Evolutionary conservation across 2,113 vertebrate genomes (phyloP).

Genomic region (Oncorhynchus tshawytscha): DNA sequence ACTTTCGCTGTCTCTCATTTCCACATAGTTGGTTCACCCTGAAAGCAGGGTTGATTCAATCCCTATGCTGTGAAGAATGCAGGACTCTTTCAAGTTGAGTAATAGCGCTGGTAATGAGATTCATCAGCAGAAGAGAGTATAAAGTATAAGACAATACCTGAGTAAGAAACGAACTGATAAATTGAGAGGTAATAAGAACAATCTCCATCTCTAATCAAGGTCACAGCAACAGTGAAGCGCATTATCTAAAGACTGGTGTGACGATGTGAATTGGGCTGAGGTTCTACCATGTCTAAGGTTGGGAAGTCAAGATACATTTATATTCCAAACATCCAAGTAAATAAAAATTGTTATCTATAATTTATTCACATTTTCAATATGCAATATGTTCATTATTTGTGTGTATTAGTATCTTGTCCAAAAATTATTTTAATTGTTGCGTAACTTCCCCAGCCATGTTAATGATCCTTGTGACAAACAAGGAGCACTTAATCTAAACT

Average conservation of each 20-base stretch:
- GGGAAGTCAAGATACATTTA: no score
- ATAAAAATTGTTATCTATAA: no score
- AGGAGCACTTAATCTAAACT: no score
- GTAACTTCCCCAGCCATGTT: no score
- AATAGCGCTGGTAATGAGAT: slow-evolving; percentile 33
- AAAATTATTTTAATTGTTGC: no score
- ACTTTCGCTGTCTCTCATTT: slow-evolving; percentile 56
- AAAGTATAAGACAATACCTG: slow-evolving; percentile 45
- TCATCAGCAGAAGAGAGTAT: slow-evolving; percentile 30
- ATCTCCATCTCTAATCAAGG: not conserved
- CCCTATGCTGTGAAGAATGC: slow-evolving; percentile 28
- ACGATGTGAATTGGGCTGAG: not conserved
- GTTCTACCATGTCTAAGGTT: not conserved
- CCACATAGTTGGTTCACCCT: slow-evolving; percentile 46
- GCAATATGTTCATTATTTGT: no score
- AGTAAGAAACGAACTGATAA: slow-evolving; percentile 19
- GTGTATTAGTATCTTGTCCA: no score
- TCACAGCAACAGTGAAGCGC: not conserved
- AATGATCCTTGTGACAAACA: no score
- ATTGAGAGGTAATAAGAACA: slow-evolving; percentile 24
- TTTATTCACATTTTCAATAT: no score
- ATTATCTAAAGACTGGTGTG: no score
- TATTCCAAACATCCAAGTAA: no score
- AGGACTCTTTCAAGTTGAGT: slow-evolving; percentile 36
- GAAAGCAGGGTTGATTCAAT: slow-evolving; percentile 39